Conservation (phyloP, 2,888 invertebrate species). For the Limnephilus lunatus region DNA sequence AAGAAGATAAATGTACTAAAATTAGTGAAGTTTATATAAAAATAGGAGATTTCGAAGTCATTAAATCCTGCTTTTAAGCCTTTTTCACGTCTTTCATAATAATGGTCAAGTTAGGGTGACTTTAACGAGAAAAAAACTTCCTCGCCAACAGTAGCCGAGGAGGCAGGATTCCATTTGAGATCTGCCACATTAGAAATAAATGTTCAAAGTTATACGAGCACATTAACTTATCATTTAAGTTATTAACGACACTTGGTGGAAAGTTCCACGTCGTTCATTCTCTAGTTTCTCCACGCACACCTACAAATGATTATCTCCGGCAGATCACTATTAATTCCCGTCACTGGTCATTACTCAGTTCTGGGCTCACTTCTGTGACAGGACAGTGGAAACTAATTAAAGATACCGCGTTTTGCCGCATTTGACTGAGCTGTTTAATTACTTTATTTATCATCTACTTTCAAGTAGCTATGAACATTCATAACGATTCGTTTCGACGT, state of each 20-base stretch:
- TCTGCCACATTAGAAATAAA: slow-evolving; percentile 32
- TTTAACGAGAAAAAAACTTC: neutral
- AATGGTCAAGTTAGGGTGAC: neutral
- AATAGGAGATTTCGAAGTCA: neutral
- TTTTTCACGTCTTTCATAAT: neutral
- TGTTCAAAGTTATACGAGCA: slow-evolving; percentile 14
- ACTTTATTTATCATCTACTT: neutral
- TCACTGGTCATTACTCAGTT: slow-evolving; percentile 9
- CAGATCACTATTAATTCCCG: slow-evolving; percentile 35
- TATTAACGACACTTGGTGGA: slow-evolving; percentile 35
- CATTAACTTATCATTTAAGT: slow-evolving; percentile 23
- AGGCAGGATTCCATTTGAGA: neutral
- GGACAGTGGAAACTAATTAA: slow-evolving; percentile 7
- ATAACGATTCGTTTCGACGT: neutral
- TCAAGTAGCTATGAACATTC: neutral
- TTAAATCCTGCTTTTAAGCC: neutral
- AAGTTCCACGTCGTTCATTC: slow-evolving; percentile 36
- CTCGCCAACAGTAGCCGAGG: neutral
- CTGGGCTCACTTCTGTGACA: neutral
- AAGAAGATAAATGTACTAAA: neutral
- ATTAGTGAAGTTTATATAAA: no score
- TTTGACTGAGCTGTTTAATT: slow-evolving; percentile 5
- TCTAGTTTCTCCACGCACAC: slow-evolving; percentile 12
- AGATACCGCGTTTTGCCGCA: neutral
- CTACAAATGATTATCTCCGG: slow-evolving; percentile 24